These are phyloP conservation scores for Ylistrum balloti DNA, from an alignment of 1,140 invertebrate genomes.

Conservation along the genomic window DNA sequence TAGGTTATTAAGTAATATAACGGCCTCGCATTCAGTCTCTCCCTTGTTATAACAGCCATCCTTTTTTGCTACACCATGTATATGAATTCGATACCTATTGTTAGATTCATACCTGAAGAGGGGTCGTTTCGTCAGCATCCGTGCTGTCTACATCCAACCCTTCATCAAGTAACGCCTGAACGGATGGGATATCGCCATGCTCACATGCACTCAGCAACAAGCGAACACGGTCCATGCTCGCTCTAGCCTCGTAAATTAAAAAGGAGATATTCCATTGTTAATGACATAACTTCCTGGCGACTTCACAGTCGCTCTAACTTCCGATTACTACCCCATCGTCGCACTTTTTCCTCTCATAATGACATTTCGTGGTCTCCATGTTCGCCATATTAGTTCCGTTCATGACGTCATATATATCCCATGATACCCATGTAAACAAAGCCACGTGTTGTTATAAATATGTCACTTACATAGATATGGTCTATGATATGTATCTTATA, in stretches of 20 bases:
- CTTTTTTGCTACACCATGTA: neutral
- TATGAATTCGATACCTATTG: too few species aligned
- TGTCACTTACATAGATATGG: too few species aligned
- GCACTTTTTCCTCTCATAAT: conserved; percentile 41
- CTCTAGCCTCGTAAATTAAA: conserved; percentile 13
- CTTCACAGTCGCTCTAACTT: conserved; percentile 42
- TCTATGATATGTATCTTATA: too few species aligned
- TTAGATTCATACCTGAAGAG: conserved; percentile 68
- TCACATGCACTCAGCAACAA: conserved; percentile 78
- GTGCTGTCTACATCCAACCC: conserved; percentile 75
- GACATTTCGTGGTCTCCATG: conserved; percentile 53
- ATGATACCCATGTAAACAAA: conserved; percentile 39
- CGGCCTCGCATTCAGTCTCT: too few species aligned
- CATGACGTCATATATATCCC: conserved; percentile 74
- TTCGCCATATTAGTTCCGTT: conserved; percentile 58
- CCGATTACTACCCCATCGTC: conserved; percentile 13
- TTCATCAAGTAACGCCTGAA: conserved; percentile 77
- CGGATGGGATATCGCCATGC: conserved; percentile 75
- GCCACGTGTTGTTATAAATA: neutral
- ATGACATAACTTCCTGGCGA: conserved; percentile 46
- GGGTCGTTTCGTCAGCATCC: conserved; percentile 77
- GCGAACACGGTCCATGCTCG: conserved; percentile 70
- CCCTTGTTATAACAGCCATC: neutral
- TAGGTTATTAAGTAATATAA: too few species aligned
- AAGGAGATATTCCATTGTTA: conserved; percentile 15